Conservation (phyloP, 92 coral and sea anemone species). For the Porites evermanni region DNA sequence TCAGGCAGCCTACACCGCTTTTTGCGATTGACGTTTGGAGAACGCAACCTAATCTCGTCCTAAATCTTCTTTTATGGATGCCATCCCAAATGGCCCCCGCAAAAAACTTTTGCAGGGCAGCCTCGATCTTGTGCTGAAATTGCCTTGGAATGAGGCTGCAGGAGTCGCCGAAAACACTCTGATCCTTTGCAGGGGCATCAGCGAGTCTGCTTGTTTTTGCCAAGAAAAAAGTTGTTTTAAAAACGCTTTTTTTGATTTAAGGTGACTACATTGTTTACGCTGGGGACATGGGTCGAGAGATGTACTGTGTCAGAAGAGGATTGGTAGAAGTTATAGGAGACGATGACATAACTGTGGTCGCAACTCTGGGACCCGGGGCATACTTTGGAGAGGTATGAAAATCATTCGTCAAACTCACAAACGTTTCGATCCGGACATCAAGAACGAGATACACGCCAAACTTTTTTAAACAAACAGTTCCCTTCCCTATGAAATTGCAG, state of each 20-base stretch:
- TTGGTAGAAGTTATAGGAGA: slow-evolving; percentile 84
- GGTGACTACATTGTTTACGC: slow-evolving; percentile 85
- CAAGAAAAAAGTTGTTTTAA: not conserved
- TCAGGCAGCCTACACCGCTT: no score
- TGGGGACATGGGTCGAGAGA: slow-evolving; percentile 96
- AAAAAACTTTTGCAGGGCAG: no score
- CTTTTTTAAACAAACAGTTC: not conserved
- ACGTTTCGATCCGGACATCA: not conserved
- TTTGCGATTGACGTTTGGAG: no score
- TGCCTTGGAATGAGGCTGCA: no score
- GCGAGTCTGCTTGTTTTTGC: not conserved
- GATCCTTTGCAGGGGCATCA: no score
- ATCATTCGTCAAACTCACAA: not conserved
- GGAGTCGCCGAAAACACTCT: no score
- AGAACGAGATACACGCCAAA: no score
- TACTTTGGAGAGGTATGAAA: slow-evolving; percentile 87
- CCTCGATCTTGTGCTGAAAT: no score
- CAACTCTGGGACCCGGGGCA: slow-evolving; percentile 88
- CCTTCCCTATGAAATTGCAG: not conserved
- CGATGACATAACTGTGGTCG: slow-evolving; percentile 69
- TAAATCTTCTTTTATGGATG: no score
- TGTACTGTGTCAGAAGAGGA: slow-evolving; percentile 87
- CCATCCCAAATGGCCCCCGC: no score
- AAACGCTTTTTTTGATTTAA: not conserved
- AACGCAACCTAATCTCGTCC: no score